These are phyloP conservation scores for Smutsia gigantea DNA, from an alignment of 2,797 vertebrate genomes.

Conservation along the genomic window DNA sequence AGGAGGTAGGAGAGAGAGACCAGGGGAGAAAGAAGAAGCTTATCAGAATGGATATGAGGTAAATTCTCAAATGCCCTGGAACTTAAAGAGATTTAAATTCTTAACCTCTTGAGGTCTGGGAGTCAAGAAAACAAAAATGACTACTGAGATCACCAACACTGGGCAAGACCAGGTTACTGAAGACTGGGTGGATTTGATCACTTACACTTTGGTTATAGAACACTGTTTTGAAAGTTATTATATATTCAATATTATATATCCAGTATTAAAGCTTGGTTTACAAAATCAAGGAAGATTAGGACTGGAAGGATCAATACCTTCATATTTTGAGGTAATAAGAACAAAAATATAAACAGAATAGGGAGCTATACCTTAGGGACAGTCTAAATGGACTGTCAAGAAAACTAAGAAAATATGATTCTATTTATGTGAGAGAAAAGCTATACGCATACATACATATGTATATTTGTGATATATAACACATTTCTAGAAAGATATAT, in stretches of 20 bases:
- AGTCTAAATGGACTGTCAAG: neutral
- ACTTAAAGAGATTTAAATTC: neutral
- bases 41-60: neutral
- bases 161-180: neutral
- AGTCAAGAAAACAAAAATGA: conserved; percentile 2
- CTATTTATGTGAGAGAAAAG: conserved; percentile 2
- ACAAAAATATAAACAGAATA: conserved; percentile 5
- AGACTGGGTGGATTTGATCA: neutral
- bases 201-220: neutral
- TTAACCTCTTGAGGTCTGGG: neutral
- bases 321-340: neutral
- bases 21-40: neutral
- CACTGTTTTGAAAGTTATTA: conserved; percentile 48
- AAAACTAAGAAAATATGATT: conserved; percentile 16
- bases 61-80: neutral
- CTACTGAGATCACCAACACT: neutral
- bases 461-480: neutral
- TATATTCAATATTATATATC: neutral
- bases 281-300: neutral
- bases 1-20: neutral
- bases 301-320: neutral
- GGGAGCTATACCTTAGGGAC: neutral
- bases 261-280: conserved; percentile 24
- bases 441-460: neutral
- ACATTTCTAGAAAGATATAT: neutral